phyloP scores from a whole-genome alignment of 2,888 invertebrate genomes.

The Psylliodes chrysocephalus region DNA sequence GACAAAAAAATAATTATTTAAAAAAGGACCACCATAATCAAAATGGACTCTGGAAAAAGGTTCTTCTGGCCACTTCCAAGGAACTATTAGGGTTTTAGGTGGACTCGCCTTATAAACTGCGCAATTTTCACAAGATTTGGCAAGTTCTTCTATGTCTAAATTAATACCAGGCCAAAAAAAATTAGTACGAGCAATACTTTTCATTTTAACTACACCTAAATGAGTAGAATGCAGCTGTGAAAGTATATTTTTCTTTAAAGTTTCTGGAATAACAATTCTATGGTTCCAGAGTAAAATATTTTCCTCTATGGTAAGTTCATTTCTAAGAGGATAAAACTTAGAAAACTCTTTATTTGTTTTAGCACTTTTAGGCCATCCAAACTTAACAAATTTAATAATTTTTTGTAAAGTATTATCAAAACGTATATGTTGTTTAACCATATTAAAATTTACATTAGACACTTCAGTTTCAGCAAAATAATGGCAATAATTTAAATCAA shows the following conservation, averaged over 20 bases:
- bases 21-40: background rate
- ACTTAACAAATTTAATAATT: too few relatives aligned
- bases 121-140: background rate
- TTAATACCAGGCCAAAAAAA: background rate
- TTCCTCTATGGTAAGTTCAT: too few relatives aligned
- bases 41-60: background rate
- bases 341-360: too few relatives aligned
- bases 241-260: background rate
- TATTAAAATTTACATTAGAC: too few relatives aligned
- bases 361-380: too few relatives aligned
- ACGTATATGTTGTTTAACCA: too few relatives aligned
- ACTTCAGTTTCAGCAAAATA: too few relatives aligned
- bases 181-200: background rate
- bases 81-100: background rate
- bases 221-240: background rate
- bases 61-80: background rate
- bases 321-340: too few relatives aligned
- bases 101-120: background rate
- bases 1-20: background rate
- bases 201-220: background rate
- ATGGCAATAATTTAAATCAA: too few relatives aligned
- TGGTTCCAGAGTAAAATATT: background rate
- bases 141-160: too few relatives aligned
- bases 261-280: background rate
- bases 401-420: too few relatives aligned